Percentiles rank a stretch among this genome's conserved stretches.
These are phyloP conservation scores for Aphodius sticticus DNA, from an alignment of 2,888 invertebrate species.

Conservation along the genomic window DNA sequence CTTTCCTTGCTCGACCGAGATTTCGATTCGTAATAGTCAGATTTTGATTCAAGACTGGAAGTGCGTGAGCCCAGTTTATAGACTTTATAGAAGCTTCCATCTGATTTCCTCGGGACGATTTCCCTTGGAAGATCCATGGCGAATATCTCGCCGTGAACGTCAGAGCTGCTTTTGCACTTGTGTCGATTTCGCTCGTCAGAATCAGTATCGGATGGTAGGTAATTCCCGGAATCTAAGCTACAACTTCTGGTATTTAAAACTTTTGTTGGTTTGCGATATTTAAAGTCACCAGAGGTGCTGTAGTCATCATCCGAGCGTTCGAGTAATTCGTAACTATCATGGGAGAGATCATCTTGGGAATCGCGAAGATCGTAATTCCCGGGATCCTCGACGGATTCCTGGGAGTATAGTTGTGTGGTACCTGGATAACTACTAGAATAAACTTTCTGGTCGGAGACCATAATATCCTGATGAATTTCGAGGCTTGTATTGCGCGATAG, in stretches of 20 bases:
- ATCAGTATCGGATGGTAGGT: conserved; percentile 78
- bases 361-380: conserved; percentile 70
- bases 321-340: conserved; percentile 86
- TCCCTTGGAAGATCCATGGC: conserved; percentile 75
- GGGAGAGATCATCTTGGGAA: conserved; percentile 87
- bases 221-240: conserved; percentile 80
- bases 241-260: conserved; percentile 66
- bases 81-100: conserved; percentile 76
- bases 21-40: conserved; percentile 72
- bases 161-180: conserved; percentile 68
- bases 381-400: conserved; percentile 71
- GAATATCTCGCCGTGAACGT: conserved; percentile 77
- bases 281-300: conserved; percentile 57
- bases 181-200: conserved; percentile 66
- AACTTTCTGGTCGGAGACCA: conserved; percentile 72
- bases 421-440: conserved; percentile 90
- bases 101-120: conserved; percentile 75
- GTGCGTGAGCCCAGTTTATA: conserved; percentile 72
- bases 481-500: conserved; percentile 69
- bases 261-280: conserved; percentile 50
- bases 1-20: conserved; percentile 69
- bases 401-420: conserved; percentile 69
- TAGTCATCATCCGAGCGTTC: conserved; percentile 77
- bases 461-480: conserved; percentile 73
- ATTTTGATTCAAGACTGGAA: conserved; percentile 75